Percentiles rank a stretch among this genome's conserved stretches.
Evolutionary conservation across 2,797 vertebrate species (phyloP).

Genomic region (Macropus fuliginosus): DNA sequence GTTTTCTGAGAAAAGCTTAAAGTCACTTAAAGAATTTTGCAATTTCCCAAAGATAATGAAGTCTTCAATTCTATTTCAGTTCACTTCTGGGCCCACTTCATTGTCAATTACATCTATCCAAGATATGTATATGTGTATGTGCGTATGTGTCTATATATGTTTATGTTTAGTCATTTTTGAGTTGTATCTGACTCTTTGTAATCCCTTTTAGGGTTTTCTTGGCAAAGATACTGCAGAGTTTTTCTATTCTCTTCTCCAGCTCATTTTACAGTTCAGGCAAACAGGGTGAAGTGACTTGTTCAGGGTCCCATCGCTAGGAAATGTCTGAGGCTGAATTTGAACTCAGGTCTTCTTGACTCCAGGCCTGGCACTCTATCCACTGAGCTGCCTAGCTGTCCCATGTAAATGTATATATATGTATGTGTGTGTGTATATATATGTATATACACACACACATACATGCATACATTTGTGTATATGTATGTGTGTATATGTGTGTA

Average conservation of each 20-base stretch:
- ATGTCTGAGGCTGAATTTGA: not conserved
- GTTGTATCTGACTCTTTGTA: not conserved
- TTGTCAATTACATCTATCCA: not conserved
- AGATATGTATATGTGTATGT: not conserved
- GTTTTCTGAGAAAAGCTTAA: not conserved
- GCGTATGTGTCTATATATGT: not conserved
- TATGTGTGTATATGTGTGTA: not conserved
- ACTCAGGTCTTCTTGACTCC: not conserved
- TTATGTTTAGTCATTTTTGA: not conserved
- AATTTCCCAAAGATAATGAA: not conserved
- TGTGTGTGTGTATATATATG: no score
- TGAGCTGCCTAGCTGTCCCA: not conserved
- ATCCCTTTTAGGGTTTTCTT: not conserved
- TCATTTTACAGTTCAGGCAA: not conserved
- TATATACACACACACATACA: no score
- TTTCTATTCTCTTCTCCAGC: not conserved
- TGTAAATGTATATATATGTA: not conserved
- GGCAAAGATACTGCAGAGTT: not conserved
- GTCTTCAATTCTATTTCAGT: not conserved
- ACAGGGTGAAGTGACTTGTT: not conserved
- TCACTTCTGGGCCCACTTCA: not conserved
- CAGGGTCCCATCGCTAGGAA: not conserved
- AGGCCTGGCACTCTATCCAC: not conserved
- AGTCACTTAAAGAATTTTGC: not conserved
- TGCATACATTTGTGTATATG: not conserved